Conservation (phyloP, 2,113 vertebrate species). For the Harpagus bidentatus region DNA sequence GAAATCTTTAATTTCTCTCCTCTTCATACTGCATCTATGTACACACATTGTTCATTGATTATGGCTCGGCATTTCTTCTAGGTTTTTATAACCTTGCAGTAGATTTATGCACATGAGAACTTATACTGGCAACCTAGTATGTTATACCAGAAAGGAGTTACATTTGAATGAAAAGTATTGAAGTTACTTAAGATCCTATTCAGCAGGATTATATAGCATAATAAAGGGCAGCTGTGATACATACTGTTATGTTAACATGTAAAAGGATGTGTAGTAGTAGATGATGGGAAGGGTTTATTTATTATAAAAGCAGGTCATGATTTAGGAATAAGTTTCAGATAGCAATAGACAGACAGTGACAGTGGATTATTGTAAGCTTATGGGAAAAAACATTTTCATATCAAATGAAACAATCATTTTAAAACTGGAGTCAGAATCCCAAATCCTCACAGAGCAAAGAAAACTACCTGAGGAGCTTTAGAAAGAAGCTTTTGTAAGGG, state of each 20-base stretch:
- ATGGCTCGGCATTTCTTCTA: background rate
- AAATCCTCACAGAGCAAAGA: background rate
- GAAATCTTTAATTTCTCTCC: slow-evolving; percentile 22
- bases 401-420: background rate
- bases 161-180: slow-evolving; percentile 24
- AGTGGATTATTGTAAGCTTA: slow-evolving; percentile 7
- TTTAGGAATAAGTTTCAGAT: background rate
- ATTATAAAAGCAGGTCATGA: background rate
- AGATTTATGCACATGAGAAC: background rate
- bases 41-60: background rate
- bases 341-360: background rate
- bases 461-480: slow-evolving; percentile 13
- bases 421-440: slow-evolving; percentile 13
- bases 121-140: background rate
- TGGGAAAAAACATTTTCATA: background rate
- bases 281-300: background rate
- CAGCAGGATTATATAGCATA: background rate
- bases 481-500: background rate
- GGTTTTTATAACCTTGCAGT: background rate
- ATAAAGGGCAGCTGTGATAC: slow-evolving; percentile 10
- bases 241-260: background rate
- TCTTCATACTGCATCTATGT: background rate
- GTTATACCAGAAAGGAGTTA: background rate
- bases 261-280: background rate
- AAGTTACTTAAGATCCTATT: background rate